These are phyloP conservation scores for Trimorus sp. DNA, from an alignment of 2,888 invertebrate species.

Conservation along the genomic window DNA sequence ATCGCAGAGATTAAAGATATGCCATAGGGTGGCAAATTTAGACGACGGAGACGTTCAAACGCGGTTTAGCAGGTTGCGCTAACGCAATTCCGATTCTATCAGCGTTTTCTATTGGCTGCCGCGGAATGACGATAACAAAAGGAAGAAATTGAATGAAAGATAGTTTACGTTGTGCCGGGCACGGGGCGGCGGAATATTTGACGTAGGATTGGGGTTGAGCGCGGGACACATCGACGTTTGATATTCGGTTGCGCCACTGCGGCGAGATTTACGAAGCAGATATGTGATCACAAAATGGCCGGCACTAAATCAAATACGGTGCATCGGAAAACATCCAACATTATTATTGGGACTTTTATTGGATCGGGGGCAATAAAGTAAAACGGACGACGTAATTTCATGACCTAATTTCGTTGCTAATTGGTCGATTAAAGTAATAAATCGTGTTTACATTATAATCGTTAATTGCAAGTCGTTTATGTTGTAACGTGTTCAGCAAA, in stretches of 20 bases:
- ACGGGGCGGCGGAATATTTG: slow-evolving; percentile 79
- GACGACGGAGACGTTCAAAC: slow-evolving; percentile 44
- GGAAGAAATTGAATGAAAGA: slow-evolving; percentile 72
- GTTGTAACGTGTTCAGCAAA: no score
- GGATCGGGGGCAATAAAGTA: slow-evolving; percentile 76
- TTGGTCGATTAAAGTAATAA: slow-evolving; percentile 14
- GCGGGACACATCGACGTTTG: slow-evolving; percentile 81
- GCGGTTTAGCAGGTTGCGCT: slow-evolving; percentile 48
- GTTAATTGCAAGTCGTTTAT: background rate
- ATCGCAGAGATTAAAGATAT: no score
- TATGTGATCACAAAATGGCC: slow-evolving; percentile 82
- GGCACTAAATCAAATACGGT: slow-evolving; percentile 81
- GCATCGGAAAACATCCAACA: slow-evolving; percentile 82
- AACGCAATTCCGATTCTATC: slow-evolving; percentile 56
- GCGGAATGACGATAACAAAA: slow-evolving; percentile 60
- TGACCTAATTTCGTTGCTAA: slow-evolving; percentile 61
- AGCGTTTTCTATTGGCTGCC: slow-evolving; percentile 61
- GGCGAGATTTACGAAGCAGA: slow-evolving; percentile 82
- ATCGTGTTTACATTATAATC: background rate
- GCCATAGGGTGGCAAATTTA: slow-evolving; percentile 5
- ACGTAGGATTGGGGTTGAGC: slow-evolving; percentile 77
- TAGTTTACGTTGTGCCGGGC: slow-evolving; percentile 74
- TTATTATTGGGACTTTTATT: slow-evolving; percentile 82
- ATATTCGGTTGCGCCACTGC: slow-evolving; percentile 78
- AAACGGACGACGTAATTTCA: slow-evolving; percentile 76